Evolutionary conservation across 2,113 vertebrate species (phyloP), one percentile per base, ranked within the genome.

Genomic region (Xyliphius kryptos): DNA sequence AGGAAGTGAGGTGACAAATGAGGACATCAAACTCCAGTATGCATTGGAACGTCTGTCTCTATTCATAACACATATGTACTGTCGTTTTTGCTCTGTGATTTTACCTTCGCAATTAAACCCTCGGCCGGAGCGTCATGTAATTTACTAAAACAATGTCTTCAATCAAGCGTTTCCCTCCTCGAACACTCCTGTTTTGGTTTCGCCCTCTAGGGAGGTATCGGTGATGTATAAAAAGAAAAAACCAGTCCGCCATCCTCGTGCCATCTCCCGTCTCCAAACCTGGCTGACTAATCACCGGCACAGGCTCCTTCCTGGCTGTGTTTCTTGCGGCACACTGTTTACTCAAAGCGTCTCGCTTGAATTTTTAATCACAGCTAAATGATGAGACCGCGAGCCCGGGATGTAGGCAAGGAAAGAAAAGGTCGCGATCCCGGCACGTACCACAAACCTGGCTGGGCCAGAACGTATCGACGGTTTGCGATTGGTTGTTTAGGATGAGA

Each of bases 31-130:
- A 60, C 75, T 75, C 76, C 57, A 78, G 81, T 80, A 69, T 77
- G 72, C 79, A 80, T 71, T 75, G 70, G 61, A 52, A 60, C 53
- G 74, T 78, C 75, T 78, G 74, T 74, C 80, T 80, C 74, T 66
- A 49, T 68, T 74, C 80, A 80, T 84, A 80, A n/a, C n/a, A n/a
- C 79, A 82, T 79, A 83, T 76, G 73, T 64, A 65, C 63, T 78
- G 70, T 70, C 75, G 51, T 79, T 79, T 72, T 77, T 70, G 63
- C 79, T 75, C 83, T 83, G 78, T 87, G 82, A 86, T 87, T 87
- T 84, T 73, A 80, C 81, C 80, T 74, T 81, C 55, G 82, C 82
- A 85, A 86, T 87, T 87, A 83, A 87, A 86, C 80, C 74, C 71
- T 74, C n/a, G n/a, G n/a, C n/a, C n/a, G 22, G 69, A 81, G 76